Conservation (phyloP, 2,113 vertebrate species). For the Haliaeetus leucogaster region DNA sequence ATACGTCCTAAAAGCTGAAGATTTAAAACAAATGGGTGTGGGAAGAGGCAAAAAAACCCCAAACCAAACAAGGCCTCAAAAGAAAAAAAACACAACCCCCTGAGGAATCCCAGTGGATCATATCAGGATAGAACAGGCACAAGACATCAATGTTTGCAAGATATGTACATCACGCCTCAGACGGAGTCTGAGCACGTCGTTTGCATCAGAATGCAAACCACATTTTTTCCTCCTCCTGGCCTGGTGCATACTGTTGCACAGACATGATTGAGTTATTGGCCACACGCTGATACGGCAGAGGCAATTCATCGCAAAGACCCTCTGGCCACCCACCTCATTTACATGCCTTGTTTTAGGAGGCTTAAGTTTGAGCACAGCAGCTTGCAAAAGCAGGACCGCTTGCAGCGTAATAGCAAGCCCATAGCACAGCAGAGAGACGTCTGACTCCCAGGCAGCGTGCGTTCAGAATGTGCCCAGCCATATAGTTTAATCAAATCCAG, state of each 20-base stretch:
- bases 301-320: background rate
- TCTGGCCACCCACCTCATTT: background rate
- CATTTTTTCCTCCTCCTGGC: background rate
- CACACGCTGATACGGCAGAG: background rate
- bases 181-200: background rate
- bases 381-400: background rate
- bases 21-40: background rate
- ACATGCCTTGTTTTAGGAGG: background rate
- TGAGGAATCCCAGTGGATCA: background rate
- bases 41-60: background rate
- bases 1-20: background rate
- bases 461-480: background rate
- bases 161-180: accelerated
- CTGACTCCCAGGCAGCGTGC: background rate
- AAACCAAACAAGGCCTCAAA: background rate
- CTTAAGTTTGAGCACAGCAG: background rate
- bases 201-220: background rate
- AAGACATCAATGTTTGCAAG: background rate
- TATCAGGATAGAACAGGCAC: background rate
- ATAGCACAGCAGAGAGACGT: background rate
- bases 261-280: background rate
- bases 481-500: background rate
- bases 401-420: background rate
- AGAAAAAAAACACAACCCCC: background rate
- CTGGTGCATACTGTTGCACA: background rate